phyloP scores from a whole-genome alignment of 2,113 vertebrate species.

The Zosterops hypoxanthus region DNA sequence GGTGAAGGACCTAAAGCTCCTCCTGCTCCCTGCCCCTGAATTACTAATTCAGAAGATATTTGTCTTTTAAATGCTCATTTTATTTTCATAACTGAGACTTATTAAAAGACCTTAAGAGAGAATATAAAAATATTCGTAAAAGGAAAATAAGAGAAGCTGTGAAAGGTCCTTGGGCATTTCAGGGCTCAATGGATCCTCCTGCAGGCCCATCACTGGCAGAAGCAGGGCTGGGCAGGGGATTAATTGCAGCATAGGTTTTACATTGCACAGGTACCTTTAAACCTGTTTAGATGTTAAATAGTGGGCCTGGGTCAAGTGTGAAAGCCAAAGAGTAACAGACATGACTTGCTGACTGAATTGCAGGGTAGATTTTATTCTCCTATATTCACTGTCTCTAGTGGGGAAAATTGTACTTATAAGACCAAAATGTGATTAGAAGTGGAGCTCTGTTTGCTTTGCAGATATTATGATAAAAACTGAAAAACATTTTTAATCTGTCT shows the following conservation, averaged over 20 bases:
- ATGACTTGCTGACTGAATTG: not conserved
- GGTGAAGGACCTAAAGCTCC: not conserved
- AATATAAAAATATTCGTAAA: not conserved
- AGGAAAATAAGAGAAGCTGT: not conserved
- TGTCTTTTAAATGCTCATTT: not conserved
- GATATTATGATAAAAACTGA: not conserved
- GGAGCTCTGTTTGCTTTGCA: not conserved
- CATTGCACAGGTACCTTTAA: not conserved
- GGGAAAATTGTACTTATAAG: not conserved
- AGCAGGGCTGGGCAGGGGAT: not conserved
- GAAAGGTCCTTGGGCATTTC: not conserved
- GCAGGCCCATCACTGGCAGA: not conserved
- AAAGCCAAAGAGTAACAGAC: not conserved
- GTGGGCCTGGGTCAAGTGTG: not conserved
- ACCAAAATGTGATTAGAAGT: not conserved
- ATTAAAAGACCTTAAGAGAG: not conserved
- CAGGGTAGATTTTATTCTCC: not conserved
- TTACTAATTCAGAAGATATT: not conserved
- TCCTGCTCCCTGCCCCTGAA: not conserved
- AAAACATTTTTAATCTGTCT: not conserved
- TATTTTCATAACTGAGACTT: not conserved
- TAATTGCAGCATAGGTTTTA: not conserved
- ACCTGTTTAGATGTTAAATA: not conserved
- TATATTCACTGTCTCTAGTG: not conserved
- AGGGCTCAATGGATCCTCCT: not conserved